Evolutionary conservation across 30 jellyfish, hydroid and myxozoan genomes (phyloP), one percentile per base, ranked within the genome.

Genomic region (Aurelia aurita): DNA sequence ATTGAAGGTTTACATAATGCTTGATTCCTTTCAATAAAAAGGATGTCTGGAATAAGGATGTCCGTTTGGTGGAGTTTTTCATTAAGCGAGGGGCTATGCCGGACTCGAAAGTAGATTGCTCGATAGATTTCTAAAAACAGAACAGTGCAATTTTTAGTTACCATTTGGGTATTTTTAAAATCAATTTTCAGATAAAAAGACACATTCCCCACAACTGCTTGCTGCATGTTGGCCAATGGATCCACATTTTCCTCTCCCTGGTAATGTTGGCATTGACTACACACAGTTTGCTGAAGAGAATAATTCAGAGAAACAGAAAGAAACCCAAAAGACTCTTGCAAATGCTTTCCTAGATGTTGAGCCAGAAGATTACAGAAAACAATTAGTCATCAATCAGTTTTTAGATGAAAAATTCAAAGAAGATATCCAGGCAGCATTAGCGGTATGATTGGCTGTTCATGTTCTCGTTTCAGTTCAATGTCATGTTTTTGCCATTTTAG

Each of bases 221-320:
- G 96, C 89, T 62, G 83, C 96, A 19, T 39, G 69, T 23, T 94
- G 97, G 97, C 95, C 96, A 19, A 74, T 82, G 88, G 99, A 94
- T 72, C 99, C 99, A 10, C 89, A 88, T 16, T 94, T 74, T 75
- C 99, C 99, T 23, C 34, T 94, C 43, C 97, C 99, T 22, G 99
- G 99, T n/a, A 89, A 86, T 81, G 67, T 85, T 3, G 95, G 91
- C 13, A 89, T 94, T 46, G 99, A 94, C 80, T 78, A 74, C 35
- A 69, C 61, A 18, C 92, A 73, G 53, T 65, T 84, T 70, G 85
- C 90, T 39, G 91, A 70, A 34, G 81, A 74, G 11, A 80, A 57
- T n/a, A 49, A 26, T 46, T 68, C 65, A 0, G 43, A 54, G 15
- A 82, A 46, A 6, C 13, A 87, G 60, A 19, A 84, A 14, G 91